These are phyloP conservation scores for Eulemur coronatus DNA, from an alignment of 2,797 vertebrate species.

Conservation along the genomic window DNA sequence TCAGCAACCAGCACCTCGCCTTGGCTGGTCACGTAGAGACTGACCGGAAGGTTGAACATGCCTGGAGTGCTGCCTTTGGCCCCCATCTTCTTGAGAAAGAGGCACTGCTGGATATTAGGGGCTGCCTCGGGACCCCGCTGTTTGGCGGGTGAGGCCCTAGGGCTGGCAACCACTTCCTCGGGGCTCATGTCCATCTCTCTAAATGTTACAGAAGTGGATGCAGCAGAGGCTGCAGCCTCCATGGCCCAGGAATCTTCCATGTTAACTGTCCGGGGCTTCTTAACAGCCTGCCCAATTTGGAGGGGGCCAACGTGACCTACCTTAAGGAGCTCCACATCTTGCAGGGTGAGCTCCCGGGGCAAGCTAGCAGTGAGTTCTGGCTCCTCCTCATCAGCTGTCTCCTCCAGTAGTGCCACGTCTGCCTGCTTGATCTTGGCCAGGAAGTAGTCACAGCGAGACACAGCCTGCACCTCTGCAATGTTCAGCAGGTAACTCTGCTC, in stretches of 20 bases:
- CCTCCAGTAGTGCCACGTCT: conserved; percentile 93
- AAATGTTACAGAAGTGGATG: conserved; percentile 81
- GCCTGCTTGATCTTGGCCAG: conserved; percentile 95
- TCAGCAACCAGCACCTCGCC: conserved; percentile 98
- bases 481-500: conserved; percentile 96
- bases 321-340: conserved; percentile 93
- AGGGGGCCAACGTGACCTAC: conserved; percentile 89
- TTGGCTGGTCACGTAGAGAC: conserved; percentile 92
- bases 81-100: conserved; percentile 98
- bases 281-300: conserved; percentile 91
- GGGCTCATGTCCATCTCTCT: conserved; percentile 89
- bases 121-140: conserved; percentile 87
- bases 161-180: conserved; percentile 85
- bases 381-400: conserved; percentile 91
- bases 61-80: conserved; percentile 94
- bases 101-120: conserved; percentile 88
- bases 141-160: conserved; percentile 82
- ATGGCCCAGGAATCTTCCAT: conserved; percentile 86
- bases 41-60: conserved; percentile 96
- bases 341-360: conserved; percentile 90
- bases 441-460: conserved; percentile 97
- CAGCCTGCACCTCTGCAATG: conserved; percentile 95
- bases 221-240: conserved; percentile 73
- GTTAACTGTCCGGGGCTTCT: conserved; percentile 90
- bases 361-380: conserved; percentile 90